Evolutionary conservation across 2,888 invertebrate species (phyloP), one percentile per base, ranked within the genome.

Genomic region (Rhimphoctona megacephalus): DNA sequence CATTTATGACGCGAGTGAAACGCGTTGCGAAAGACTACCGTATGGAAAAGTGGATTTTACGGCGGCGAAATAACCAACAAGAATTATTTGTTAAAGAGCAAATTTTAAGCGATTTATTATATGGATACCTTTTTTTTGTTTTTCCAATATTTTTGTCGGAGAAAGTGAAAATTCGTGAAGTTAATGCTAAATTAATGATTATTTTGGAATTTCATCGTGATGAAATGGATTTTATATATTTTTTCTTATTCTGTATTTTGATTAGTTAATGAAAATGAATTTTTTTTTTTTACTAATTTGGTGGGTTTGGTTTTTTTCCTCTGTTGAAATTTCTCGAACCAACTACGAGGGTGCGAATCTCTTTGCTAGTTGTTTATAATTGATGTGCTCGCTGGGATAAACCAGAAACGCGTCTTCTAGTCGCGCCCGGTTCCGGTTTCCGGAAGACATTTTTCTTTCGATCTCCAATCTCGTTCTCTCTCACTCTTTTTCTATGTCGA

Each of bases 341-440:
- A 74, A 74, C n/a, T n/a, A 52, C 74, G 57, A 82, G 82, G 82
- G 82, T 69, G 82, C 74, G 82, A 82, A 76, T 69, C 57, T 61
- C 22, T n/a, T 33, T 43, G 5, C 82, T 77, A 43, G 80, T 57
- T 30, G 36, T 46, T 69, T 72, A 86, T 78, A 83, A 83, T 57
- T 80, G 83, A 85, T 81, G 81, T 70, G 72, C 78, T 67, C n/a
- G 81, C 67, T 80, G 70, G 85, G 61, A 73, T 72, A 79, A 64
- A 83, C 83, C 80, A 81, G 80, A 86, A 81, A 81, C 82, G 90
- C 91, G 90, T 92, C 92, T 92, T 91, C 90, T 90, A 92, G 93
- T 92, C 93, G 91, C 92, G 92, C 91, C 93, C 89, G 90, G 90
- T 92, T 93, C 93, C 92, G 92, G 92, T 90, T 92, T 92, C 92